A percentile compares a stretch with the other conserved stretches of the same genome.
These are phyloP conservation scores for Anabacerthia variegaticeps DNA, from an alignment of 2,797 vertebrate genomes.

Conservation along the genomic window DNA sequence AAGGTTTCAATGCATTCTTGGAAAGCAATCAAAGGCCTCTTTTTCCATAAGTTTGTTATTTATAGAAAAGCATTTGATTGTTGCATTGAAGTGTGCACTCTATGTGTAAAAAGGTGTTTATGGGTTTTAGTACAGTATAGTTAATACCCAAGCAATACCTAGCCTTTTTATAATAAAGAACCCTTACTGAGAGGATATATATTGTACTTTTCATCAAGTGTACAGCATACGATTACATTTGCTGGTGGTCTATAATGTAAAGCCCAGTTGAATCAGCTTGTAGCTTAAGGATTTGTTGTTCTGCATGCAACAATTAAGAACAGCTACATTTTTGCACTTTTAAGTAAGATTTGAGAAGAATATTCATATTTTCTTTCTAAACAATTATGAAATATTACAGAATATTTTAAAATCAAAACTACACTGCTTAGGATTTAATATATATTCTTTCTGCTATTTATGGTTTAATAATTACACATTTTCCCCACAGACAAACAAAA, in stretches of 20 bases:
- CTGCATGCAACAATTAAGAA: not conserved
- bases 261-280: not conserved
- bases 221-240: constrained; percentile 63
- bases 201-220: constrained; percentile 61
- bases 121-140: constrained; percentile 79
- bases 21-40: constrained; percentile 72
- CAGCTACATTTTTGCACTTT: not conserved
- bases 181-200: constrained; percentile 71
- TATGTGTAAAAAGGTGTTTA: constrained; percentile 81
- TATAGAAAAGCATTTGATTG: constrained; percentile 78
- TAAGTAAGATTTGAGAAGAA: not conserved
- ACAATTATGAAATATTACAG: not conserved
- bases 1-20: constrained; percentile 72
- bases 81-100: constrained; percentile 77
- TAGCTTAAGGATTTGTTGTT: constrained; percentile 25
- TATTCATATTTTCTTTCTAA: not conserved
- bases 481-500: not conserved
- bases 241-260: constrained; percentile 73
- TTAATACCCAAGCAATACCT: constrained; percentile 78
- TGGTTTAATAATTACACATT: not conserved
- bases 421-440: not conserved
- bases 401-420: not conserved
- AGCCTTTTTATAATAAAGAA: constrained; percentile 71
- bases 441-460: not conserved
- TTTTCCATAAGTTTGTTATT: constrained; percentile 77